A percentile compares a stretch with the other conserved stretches of the same genome.
These are phyloP conservation scores for Augochlora pura DNA, from an alignment of 1,140 invertebrate species.

Conservation along the genomic window DNA sequence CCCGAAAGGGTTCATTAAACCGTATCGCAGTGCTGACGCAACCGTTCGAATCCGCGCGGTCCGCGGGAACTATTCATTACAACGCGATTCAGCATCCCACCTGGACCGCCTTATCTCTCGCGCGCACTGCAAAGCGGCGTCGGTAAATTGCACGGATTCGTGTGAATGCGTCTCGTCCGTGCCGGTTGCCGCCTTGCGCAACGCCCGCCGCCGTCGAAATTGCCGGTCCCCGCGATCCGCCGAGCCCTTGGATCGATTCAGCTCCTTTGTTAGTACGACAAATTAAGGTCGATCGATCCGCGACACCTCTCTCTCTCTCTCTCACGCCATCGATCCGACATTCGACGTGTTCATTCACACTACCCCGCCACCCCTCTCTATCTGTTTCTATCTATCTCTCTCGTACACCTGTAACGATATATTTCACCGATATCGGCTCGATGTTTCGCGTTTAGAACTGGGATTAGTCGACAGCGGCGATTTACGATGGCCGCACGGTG, in stretches of 20 bases:
- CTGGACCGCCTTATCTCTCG: conserved; percentile 29
- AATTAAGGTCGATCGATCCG: conserved; percentile 41
- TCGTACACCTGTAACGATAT: conserved; percentile 23
- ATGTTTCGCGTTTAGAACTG: conserved; percentile 33
- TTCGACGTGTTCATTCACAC: conserved; percentile 10
- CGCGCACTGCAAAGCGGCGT: conserved; percentile 12
- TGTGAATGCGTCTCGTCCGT: conserved; percentile 29
- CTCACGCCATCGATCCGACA: conserved; percentile 23
- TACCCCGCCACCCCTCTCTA: not conserved
- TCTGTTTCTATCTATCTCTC: not conserved
- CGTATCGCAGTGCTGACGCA: conserved; percentile 15
- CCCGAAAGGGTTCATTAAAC: conserved; percentile 33
- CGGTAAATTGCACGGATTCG: conserved; percentile 41
- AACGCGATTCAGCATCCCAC: conserved; percentile 23
- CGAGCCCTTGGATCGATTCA: not conserved
- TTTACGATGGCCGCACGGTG: not conserved
- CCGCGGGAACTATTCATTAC: conserved; percentile 28
- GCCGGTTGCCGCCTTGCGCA: conserved; percentile 8
- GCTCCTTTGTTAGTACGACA: conserved; percentile 17
- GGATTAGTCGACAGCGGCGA: conserved; percentile 7
- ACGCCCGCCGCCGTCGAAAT: conserved; percentile 4
- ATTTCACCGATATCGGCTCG: conserved; percentile 45
- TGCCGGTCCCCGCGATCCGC: not conserved
- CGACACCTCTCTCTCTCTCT: conserved; percentile 2
- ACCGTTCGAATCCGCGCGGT: conserved; percentile 17